Base-by-base conservation (phyloP, 2,113 vertebrate species). In the Leptocoma aspasia region DNA sequence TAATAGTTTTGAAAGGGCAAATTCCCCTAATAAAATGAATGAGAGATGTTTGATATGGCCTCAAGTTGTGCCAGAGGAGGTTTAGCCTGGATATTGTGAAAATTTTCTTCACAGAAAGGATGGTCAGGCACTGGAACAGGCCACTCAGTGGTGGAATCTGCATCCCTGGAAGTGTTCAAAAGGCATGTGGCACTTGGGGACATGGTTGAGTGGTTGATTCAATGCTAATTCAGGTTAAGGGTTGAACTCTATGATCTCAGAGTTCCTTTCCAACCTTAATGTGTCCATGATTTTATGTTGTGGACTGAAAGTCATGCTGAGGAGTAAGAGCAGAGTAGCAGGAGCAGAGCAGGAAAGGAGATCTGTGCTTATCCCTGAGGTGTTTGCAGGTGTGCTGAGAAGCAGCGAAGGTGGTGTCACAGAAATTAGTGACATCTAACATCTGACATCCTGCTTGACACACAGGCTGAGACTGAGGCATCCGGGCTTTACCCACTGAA, bases 321-420 rank as follows among this genome's bases (percentile, higher is more conserved):
- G 15, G 7, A 50, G 9, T 26, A 57, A 65, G 6, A 80, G 31
- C 41, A 78, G 71, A 45, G 44, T 0, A 47, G 18, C 23, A 79
- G 12, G 24, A 82, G 22, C 7, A 75, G 39, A 64, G 18, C 12
- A 50, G 56, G 61, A 87, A 76, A 35, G 15, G 9, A 81, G 15
- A 50, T 12, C 18, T n/a, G 23, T 42, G 64, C 13, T 61, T n/a
- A 41, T 16, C 28, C 37, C 23, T 13, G 41, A 39, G 50, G 31
- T 10, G 10, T 33, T 15, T 85, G 65, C 21, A 82, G 60, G 31
- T 6, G 33, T 28, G 27, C 12, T 73, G 54, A 77, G 59, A 42
- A 50, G 28, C 31, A 86, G 19, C 1, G 0, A 54, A 56, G 2
- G 13, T 6, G 3, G 2, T 53, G 13, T 24, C 52, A 87, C 28